Base-by-base conservation (phyloP, 2,888 invertebrate species). In the Lithophane semibrunnea region DNA sequence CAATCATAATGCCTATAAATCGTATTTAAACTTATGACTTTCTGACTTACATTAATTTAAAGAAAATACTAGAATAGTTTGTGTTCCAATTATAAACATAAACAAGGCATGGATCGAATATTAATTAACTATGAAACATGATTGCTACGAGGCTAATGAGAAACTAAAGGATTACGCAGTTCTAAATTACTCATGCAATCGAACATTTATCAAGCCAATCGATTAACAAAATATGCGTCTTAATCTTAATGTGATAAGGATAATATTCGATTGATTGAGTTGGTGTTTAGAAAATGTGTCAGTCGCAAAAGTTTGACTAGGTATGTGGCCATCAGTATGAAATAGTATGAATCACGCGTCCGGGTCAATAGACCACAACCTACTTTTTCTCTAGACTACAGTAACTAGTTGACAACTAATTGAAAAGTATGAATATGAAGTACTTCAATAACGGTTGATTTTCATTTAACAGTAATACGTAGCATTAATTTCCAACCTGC, bases 81-180 rank as follows among this genome's bases (percentile, higher is more conserved):
- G 69, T 76, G 73, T 75, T 54, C 54, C 49, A 87, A 76, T 81
- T 78, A 77, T 13, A 16, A 61, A 52, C 13, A 49, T 64, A 79
- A 77, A 85, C 70, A 76, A 76, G 13, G 56, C 56, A 76, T 67
- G 60, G 29, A 54, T 68, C n/a, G 37, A 69, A 79, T 85, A 87
- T 78, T 75, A 76, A 77, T 68, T 69, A 71, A 69, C 75, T 47
- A 72, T 29, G 21, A 76, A 85, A 80, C 67, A 47, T 68, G 64
- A 75, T 77, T 77, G 82, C 82, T 82, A 85, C 72, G 74, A 78
- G 76, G 80, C 78, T 79, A 87, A 83, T 83, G 77, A 78, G 73
- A 80, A 82, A 66, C 71, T 42, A 63, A 78, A 56, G 75, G 60
- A 80, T 80, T 75, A 73, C 68, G 73, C 71, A 79, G 61, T 64